These are phyloP conservation scores for Malurus alboscapulatus DNA, from an alignment of 2,113 vertebrate genomes.

Conservation along the genomic window DNA sequence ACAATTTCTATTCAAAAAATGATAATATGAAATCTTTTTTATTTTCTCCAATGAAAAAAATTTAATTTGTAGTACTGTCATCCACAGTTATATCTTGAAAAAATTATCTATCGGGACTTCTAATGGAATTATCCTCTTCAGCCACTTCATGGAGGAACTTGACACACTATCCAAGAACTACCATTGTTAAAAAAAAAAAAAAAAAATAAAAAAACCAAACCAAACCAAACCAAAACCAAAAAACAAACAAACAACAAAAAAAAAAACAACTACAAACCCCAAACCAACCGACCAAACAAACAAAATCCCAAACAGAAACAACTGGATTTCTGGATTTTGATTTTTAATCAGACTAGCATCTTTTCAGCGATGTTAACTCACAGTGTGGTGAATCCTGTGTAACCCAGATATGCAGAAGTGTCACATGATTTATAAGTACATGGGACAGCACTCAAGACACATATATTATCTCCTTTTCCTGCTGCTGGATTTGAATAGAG, in stretches of 20 bases:
- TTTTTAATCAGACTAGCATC: neutral
- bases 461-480: neutral
- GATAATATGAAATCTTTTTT: rapidly evolving
- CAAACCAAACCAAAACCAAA: too few species aligned
- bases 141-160: neutral
- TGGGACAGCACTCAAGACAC: neutral
- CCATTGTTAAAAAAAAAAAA: neutral
- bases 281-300: neutral
- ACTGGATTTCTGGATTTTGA: neutral
- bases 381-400: neutral
- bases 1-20: neutral
- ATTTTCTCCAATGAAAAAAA: neutral
- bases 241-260: neutral
- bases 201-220: neutral
- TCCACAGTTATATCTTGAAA: neutral
- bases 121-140: neutral
- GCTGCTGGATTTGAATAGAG: neutral
- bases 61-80: neutral
- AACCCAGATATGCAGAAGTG: neutral
- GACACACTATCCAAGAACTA: neutral
- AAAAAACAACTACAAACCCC: neutral
- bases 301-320: neutral
- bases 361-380: neutral
- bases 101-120: neutral
- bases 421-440: neutral